A percentile compares a stretch with the other conserved stretches of the same genome.
These are phyloP conservation scores for Ctenomys sociabilis DNA, from an alignment of 2,113 vertebrate species.

Conservation along the genomic window DNA sequence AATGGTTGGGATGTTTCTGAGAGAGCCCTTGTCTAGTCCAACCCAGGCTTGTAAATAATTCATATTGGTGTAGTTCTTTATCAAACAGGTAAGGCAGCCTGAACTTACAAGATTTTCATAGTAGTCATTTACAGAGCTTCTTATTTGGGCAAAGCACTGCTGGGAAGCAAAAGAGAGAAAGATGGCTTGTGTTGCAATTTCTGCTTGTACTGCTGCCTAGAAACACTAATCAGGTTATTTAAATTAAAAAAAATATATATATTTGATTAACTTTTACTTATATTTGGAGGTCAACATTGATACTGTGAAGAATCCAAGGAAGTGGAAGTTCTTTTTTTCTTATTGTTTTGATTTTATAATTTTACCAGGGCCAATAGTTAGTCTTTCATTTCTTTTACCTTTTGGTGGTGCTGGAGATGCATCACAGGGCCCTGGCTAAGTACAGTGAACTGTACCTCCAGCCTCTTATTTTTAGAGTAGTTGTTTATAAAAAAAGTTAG, in stretches of 20 bases:
- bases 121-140: neutral
- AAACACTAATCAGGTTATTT: constrained; percentile 31
- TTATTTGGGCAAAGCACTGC: neutral
- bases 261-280: constrained; percentile 44
- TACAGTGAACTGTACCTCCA: neutral
- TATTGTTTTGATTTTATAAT: constrained; percentile 7
- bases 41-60: neutral
- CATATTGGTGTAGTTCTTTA: neutral
- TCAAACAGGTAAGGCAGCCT: neutral
- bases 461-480: neutral
- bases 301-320: constrained; percentile 50
- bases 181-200: neutral
- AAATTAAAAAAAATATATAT: neutral
- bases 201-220: neutral
- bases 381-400: neutral
- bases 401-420: neutral
- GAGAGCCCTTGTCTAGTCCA: neutral
- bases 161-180: neutral
- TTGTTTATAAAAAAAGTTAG: constrained; percentile 27
- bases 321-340: constrained; percentile 43
- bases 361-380: neutral
- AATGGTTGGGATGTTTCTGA: neutral
- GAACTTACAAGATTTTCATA: neutral
- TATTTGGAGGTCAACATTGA: neutral
- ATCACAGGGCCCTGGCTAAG: neutral